Evolutionary conservation across 2,797 vertebrate genomes (phyloP).

Genomic region (Typhlichthys eigenmanni): DNA sequence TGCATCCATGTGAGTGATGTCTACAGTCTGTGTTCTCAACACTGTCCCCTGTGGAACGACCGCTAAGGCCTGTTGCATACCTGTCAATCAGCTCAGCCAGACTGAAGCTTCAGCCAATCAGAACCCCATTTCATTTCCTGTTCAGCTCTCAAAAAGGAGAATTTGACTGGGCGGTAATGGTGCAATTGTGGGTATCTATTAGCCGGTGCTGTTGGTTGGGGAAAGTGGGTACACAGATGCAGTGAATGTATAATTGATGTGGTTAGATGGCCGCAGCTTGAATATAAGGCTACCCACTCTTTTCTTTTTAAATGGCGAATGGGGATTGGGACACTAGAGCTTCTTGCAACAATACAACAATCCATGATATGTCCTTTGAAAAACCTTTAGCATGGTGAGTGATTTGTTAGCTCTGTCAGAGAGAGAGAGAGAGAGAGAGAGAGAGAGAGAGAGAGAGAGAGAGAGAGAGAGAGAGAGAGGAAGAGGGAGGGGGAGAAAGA

Average conservation of each 20-base stretch:
- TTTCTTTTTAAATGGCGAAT: too few relatives aligned
- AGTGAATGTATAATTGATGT: neutral
- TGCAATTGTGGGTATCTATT: conserved; percentile 36
- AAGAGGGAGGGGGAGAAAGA: too few relatives aligned
- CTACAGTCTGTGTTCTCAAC: conserved; percentile 35
- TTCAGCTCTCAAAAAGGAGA: neutral
- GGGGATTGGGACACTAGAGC: too few relatives aligned
- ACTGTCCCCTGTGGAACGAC: conserved; percentile 40
- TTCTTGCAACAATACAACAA: conserved; percentile 13
- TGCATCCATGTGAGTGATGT: neutral
- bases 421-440: too few relatives aligned
- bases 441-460: too few relatives aligned
- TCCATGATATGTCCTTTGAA: neutral
- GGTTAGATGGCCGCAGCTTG: too few relatives aligned
- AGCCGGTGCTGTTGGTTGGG: conserved; percentile 23
- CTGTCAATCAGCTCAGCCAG: conserved; percentile 58
- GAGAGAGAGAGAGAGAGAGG: too few relatives aligned
- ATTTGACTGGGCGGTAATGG: conserved; percentile 10
- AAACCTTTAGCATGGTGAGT: conserved; percentile 6
- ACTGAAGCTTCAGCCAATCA: conserved; percentile 49
- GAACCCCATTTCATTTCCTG: conserved; percentile 56
- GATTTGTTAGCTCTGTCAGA: too few relatives aligned
- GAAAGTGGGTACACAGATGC: neutral
- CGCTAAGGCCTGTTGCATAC: conserved; percentile 19
- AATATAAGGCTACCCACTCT: too few relatives aligned